Evolutionary conservation across 92 coral and sea anemone genomes (phyloP).

Genomic region (Bergia puertoricense): DNA sequence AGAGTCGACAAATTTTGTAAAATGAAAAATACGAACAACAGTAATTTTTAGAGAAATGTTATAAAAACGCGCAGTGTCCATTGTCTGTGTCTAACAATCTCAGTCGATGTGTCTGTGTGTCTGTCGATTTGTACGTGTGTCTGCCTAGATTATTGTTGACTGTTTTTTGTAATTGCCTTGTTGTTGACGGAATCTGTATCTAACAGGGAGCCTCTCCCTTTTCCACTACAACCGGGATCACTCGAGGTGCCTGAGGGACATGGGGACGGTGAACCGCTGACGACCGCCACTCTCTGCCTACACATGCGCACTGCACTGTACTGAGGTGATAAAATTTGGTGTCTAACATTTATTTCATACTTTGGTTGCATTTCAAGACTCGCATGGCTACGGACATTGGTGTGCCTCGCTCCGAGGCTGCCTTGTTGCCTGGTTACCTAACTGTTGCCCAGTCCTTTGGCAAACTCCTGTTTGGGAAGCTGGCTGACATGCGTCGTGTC

Average conservation of each 20-base stretch:
- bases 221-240: conserved; percentile 14
- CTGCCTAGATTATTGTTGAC: neutral
- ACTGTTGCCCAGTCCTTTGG: conserved; percentile 44
- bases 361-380: conserved; percentile 42
- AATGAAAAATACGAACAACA: too few relatives aligned
- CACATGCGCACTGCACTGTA: neutral
- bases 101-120: neutral
- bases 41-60: too few relatives aligned
- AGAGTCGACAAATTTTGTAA: too few relatives aligned
- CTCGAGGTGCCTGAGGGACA: neutral
- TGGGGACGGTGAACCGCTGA: neutral
- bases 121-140: neutral
- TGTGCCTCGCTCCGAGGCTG: conserved; percentile 39
- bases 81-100: too few relatives aligned
- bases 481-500: conserved; percentile 7
- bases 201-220: conserved; percentile 20
- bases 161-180: neutral
- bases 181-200: neutral
- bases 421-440: conserved; percentile 39
- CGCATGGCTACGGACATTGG: conserved; percentile 42
- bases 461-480: conserved; percentile 36
- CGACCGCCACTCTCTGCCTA: neutral
- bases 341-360: conserved; percentile 28
- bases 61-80: neutral
- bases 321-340: conserved; percentile 27